Conservation (phyloP, 2,888 invertebrate species). For the Polylopha cassiicola region DNA sequence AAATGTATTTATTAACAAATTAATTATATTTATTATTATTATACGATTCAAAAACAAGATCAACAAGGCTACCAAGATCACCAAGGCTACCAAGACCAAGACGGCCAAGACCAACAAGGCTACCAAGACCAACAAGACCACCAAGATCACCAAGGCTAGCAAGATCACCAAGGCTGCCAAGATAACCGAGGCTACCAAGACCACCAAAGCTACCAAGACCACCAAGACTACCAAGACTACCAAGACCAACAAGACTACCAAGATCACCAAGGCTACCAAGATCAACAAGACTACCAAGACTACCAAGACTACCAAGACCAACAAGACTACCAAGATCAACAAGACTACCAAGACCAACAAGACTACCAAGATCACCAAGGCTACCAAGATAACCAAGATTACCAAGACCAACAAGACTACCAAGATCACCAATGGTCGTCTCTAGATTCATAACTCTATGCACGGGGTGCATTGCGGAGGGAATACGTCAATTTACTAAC, state of each 20-base stretch:
- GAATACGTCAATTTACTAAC: conserved; percentile 5
- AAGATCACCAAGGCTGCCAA: no score
- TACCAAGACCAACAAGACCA: no score
- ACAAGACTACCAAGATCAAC: background rate
- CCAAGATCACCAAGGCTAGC: no score
- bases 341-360: background rate
- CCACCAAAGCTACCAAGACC: background rate
- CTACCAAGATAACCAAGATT: background rate
- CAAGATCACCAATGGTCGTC: background rate
- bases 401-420: background rate
- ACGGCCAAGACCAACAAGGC: background rate
- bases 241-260: background rate
- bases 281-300: background rate
- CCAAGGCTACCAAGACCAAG: background rate
- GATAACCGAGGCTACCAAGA: no score
- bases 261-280: background rate
- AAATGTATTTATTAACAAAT: no score
- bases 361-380: background rate
- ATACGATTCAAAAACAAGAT: no score
- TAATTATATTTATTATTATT: no score
- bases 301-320: background rate
- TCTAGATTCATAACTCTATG: no score
- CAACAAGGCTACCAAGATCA: background rate
- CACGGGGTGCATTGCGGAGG: conserved; percentile 2
- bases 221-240: background rate